Base-by-base conservation (phyloP, 2,888 invertebrate genomes). In the Proisotoma minuta region DNA sequence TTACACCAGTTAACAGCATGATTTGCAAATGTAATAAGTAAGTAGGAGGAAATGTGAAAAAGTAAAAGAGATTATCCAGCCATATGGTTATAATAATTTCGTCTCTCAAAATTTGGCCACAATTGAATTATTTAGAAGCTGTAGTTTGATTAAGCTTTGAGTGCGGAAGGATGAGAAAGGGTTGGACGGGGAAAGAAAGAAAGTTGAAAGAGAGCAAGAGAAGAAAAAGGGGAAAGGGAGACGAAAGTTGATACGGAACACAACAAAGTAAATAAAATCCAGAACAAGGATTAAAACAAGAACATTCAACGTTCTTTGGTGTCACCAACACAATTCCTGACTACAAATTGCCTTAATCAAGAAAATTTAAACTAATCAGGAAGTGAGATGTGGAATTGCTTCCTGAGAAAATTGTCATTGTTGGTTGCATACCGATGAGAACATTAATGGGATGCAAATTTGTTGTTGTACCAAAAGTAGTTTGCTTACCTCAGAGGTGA, bases 291-390 rank as follows among this genome's bases (percentile, higher is more conserved):
- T 43, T 43, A 49, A 10, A 15, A 24, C 49, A 49, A 49, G 26
- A 49, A 23, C 18, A 23, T 5, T 20, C 22, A 49, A 10, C 18
- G 39, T 54, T 29, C 22, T 54, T 22, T 34, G 8, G 10, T 8
- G 53, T 5, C 26, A 34, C 4, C 49, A 65, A 69, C 66, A 70
- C 71, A 68, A 72, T 71, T 68, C 65, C 60, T 65, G 72, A 72
- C 71, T 74, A 66, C 61, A 74, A 74, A 74, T 73, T 71, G 71
- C 74, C 74, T 66, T 72, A 71, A 74, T 74, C 71, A 72, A 71
- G 62, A 64, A 56, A 58, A 58, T 67, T 62, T 69, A 62, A 64
- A 67, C 67, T 73, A 71, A 73, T 74, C 71, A 72, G 63, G 57
- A 56, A 71, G 73, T 70, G 69, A 65, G n/a, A 66, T 62, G 63